Conservation (phyloP, 2,113 vertebrate species). For the Zapus hudsonius region DNA sequence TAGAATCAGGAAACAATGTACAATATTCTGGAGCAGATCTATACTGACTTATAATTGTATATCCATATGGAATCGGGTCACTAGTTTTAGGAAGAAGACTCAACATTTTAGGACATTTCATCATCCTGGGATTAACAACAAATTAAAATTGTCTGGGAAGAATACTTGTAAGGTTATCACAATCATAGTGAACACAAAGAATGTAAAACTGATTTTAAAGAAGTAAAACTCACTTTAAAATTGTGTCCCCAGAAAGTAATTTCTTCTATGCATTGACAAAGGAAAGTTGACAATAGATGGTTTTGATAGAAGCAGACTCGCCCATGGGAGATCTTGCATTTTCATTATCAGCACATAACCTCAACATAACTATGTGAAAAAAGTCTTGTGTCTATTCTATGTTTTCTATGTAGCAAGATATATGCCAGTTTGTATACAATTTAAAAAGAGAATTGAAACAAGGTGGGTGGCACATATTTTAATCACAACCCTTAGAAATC, state of each 20-base stretch:
- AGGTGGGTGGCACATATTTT: no score
- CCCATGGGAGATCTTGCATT: no score
- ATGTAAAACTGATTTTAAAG: neutral
- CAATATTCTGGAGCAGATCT: neutral
- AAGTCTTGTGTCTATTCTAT: no score
- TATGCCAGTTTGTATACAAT: no score
- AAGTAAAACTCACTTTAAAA: neutral
- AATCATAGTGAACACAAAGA: neutral
- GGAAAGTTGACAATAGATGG: no score
- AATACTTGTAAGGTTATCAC: neutral
- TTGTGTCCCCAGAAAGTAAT: neutral
- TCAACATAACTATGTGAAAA: no score
- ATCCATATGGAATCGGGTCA: slow-evolving; percentile 49
- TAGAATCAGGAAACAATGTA: neutral
- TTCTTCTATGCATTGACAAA: neutral
- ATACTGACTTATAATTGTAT: slow-evolving; percentile 9
- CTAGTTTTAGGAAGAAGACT: slow-evolving; percentile 10
- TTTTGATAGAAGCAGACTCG: no score
- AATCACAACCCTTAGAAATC: no score
- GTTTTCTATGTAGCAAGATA: no score
- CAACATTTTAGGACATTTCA: slow-evolving; percentile 6
- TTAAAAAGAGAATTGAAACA: no score
- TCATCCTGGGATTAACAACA: slow-evolving; percentile 33
- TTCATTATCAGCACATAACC: no score
- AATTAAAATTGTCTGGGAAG: slow-evolving; percentile 24